Base-by-base conservation (phyloP, 2,113 vertebrate species). In the Heloderma charlesbogerti region DNA sequence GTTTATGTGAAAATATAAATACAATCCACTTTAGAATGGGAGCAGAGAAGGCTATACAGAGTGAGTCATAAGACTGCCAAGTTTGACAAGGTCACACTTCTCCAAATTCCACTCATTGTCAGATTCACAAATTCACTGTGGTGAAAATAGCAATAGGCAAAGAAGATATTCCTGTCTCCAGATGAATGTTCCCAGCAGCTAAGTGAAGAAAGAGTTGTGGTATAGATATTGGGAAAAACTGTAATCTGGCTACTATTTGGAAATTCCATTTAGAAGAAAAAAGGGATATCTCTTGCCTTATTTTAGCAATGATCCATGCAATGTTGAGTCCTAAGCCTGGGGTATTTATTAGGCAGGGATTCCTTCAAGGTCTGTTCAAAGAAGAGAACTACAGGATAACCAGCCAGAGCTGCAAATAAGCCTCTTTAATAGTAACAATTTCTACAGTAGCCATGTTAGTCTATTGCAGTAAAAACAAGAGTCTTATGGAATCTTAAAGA, bases 91-190 rank as follows among this genome's bases (percentile, higher is more conserved):
- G 69, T 84, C 69, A 89, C 40, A 89, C 88, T 7, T 89, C 80
- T 75, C 40, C 80, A 60, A 60, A 89, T 89, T 74, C 69, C 88
- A 89, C n/a, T 89, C 69, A 63, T 84, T 83, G 54, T 74, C 81
- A 75, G 69, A 60, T 83, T 82, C 83, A 37, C 16, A 84, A 34
- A 43, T 51, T n/a, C 54, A 40, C 54, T 74, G 27, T 57, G 60
- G 60, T 69, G 67, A 71, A 31, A 89, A 89, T 48, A 84, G 69
- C 51, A 84, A 83, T 72, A 83, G 51, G 37, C 80, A 83, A 20
- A 60, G 34, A 37, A 89, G 16, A 60, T 72, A 29, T 71, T 60
- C 16, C 34, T 57, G 25, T 40, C 63, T 89, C 79, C 16, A 89
- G 48, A 45, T 16, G 48, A 57, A 1, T 72, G 5, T 20, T 15